A percentile compares a stretch with the other conserved stretches of the same genome.
Evolutionary conservation across 2,113 vertebrate species (phyloP).

Genomic region (Salvelinus alpinus): DNA sequence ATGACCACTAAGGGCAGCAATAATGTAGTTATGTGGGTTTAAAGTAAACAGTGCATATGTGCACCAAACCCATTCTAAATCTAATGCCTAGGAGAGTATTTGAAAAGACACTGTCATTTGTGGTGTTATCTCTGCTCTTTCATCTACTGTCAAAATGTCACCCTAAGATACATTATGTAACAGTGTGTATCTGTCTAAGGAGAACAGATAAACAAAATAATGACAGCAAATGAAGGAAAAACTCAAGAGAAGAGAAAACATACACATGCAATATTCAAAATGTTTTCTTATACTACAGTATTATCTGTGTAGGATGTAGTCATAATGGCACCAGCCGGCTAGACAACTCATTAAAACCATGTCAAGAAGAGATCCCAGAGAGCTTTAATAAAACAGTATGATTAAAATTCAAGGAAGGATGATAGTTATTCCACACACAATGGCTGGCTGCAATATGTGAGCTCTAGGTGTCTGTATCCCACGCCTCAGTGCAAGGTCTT

Average conservation of each 20-base stretch:
- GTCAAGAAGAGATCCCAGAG: conserved; percentile 57
- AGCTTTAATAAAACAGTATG: conserved; percentile 70
- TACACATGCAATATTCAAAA: conserved; percentile 27
- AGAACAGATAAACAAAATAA: conserved; percentile 21
- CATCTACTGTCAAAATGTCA: background rate
- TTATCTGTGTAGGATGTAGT: conserved; percentile 36
- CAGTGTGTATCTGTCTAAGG: background rate
- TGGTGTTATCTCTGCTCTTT: background rate
- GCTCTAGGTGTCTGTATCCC: conserved; percentile 61
- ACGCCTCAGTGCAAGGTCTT: conserved; percentile 58
- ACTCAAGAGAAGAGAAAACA: conserved; percentile 41
- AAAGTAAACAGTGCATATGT: background rate
- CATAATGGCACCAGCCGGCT: conserved; percentile 30
- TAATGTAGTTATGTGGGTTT: background rate
- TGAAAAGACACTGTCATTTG: background rate
- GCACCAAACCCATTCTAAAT: background rate
- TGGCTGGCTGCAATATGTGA: conserved; percentile 58
- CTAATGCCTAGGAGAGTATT: background rate
- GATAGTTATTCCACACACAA: conserved; percentile 60
- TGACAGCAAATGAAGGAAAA: conserved; percentile 21
- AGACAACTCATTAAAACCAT: conserved; percentile 64
- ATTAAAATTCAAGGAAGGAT: conserved; percentile 72
- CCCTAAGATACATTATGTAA: background rate
- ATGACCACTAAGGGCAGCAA: background rate
- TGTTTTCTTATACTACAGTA: conserved; percentile 38